A percentile compares a stretch with the other conserved stretches of the same genome.
Conservation (phyloP, 2,888 invertebrate species). For the Ecdyonurus torrentis region DNA sequence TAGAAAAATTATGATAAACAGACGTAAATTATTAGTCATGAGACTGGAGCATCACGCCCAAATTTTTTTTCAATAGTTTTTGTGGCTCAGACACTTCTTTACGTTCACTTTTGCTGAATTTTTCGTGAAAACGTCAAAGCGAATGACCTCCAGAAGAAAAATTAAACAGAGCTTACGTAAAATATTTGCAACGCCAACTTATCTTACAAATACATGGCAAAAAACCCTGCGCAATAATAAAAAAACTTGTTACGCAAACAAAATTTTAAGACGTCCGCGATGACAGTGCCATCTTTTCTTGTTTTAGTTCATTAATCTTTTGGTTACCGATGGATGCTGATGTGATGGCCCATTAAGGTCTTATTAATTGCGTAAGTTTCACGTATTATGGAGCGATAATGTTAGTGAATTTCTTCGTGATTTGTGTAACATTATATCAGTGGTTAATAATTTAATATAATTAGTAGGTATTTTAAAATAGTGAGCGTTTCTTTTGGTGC, state of each 20-base stretch:
- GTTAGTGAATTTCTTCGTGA: not conserved
- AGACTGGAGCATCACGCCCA: too few relatives aligned
- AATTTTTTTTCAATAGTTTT: too few relatives aligned
- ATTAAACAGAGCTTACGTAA: not conserved
- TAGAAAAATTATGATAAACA: too few relatives aligned
- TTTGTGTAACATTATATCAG: not conserved
- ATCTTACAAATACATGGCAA: too few relatives aligned
- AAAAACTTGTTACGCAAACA: not conserved
- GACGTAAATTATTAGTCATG: too few relatives aligned
- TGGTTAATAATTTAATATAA: not conserved
- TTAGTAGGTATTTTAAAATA: not conserved
- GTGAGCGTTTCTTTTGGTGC: not conserved
- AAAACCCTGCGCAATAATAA: too few relatives aligned
- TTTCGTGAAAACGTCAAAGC: not conserved
- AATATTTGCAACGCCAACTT: not conserved
- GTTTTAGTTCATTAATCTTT: constrained; percentile 14
- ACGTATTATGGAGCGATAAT: not conserved
- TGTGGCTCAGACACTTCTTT: not conserved
- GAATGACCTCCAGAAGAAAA: not conserved
- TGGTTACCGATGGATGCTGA: not conserved
- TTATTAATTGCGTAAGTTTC: not conserved
- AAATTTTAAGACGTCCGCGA: constrained; percentile 1
- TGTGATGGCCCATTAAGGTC: not conserved
- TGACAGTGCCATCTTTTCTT: constrained; percentile 13
- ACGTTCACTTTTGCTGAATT: not conserved